Evolutionary conservation across 2,113 vertebrate species (phyloP), one percentile per base, ranked within the genome.

Genomic region (Desmodus rotundus): DNA sequence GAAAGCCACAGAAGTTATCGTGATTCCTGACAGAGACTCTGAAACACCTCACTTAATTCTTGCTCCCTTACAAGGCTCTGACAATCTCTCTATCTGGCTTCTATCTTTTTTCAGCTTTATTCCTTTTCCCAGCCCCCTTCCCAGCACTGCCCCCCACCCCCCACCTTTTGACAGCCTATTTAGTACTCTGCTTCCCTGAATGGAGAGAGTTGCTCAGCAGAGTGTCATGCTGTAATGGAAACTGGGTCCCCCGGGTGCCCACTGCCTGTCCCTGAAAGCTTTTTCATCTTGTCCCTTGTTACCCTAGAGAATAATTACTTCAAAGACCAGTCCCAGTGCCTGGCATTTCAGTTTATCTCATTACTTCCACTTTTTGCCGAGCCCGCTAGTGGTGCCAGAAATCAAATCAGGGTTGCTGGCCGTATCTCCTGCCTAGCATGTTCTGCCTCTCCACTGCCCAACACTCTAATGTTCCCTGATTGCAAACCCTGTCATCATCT

Each of bases 271-370:
- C 97, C 98, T 94, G 92, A 98, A 98, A 98, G 83, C 95, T 95
- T 98, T 98, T 97, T 96, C 10, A 50, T 97, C 95, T 84, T 96
- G 97, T 98, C 96, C 97, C 96, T 97, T 88, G 97, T 97, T 98
- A 95, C 97, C 93, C 93, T 52, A 96, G 97, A 98, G 98, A 97
- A 98, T 98, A 98, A 98, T 98, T 98, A 97, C 98, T 97, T 97
- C 98, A 97, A 98, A 98, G 97, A 97, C 96, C 96, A 93, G 97
- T 94, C 95, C 97, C 8, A 31, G 95, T 89, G 96, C 97, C 97
- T 92, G 93, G 93, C 97, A 96, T 98, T 98, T 97, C 97, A 97
- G 97, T 97, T 98, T 97, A 97, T 98, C 97, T 97, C 97, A 96
- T 98, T 98, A 96, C 97, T 67, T 92, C 81, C 47, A 74, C 91